Conservation (phyloP, 1,140 invertebrate species). For the Potamilus streckersoni region DNA sequence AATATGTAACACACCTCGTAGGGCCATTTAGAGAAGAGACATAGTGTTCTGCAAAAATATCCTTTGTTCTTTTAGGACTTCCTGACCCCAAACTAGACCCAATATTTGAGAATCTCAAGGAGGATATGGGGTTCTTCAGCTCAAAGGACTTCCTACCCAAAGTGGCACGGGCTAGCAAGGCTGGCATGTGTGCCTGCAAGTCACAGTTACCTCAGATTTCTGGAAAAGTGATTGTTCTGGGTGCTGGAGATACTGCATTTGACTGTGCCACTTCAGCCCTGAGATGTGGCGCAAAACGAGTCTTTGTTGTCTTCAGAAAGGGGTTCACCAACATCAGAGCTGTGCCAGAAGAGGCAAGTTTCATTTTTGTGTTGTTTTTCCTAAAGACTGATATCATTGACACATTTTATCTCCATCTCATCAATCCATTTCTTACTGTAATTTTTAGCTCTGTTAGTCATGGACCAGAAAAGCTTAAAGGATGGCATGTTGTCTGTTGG, state of each 20-base stretch:
- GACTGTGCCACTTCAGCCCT: slow-evolving; percentile 98
- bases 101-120: slow-evolving; percentile 83
- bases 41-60: too few species aligned
- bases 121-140: slow-evolving; percentile 91
- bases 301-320: slow-evolving; percentile 91
- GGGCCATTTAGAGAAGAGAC: too few species aligned
- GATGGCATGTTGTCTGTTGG: too few species aligned
- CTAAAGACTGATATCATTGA: too few species aligned
- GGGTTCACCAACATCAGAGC: slow-evolving; percentile 95
- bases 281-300: slow-evolving; percentile 91
- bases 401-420: background rate
- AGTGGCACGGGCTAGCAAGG: slow-evolving; percentile 89
- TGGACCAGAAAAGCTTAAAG: too few species aligned
- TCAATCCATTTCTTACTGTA: background rate
- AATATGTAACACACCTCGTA: too few species aligned
- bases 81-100: slow-evolving; percentile 87
- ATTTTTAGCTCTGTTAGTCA: too few species aligned
- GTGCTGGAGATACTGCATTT: slow-evolving; percentile 98
- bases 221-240: slow-evolving; percentile 93
- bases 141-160: slow-evolving; percentile 94
- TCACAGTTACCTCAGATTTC: slow-evolving; percentile 78
- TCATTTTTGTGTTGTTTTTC: background rate
- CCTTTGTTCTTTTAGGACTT: slow-evolving; percentile 68
- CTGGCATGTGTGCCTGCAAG: slow-evolving; percentile 86
- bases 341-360: slow-evolving; percentile 92